Evolutionary conservation across 2,113 vertebrate genomes (phyloP), one percentile per base, ranked within the genome.

Genomic region (Turnix velox): DNA sequence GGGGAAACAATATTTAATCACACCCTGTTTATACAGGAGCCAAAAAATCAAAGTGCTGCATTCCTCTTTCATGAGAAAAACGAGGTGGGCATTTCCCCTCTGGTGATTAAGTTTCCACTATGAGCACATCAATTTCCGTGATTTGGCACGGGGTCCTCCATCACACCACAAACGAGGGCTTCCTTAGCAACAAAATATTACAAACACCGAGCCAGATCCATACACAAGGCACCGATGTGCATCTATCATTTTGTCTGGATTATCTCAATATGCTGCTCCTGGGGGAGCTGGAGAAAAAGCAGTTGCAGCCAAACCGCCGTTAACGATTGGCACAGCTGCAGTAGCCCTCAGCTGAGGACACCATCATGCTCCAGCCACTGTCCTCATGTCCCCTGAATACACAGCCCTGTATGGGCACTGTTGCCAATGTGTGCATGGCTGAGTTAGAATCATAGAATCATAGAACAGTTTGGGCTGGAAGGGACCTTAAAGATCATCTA

Each of bases 1-100:
- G 57, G 94, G 84, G 73, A 90, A 93, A 96, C 95, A 96, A 94
- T 93, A 95, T 94, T 95, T 93, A 94, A 96, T 95, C 93, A 95
- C 88, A 92, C 74, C 75, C 84, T 96, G 94, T 94, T 96, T 96
- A 95, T 90, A 55, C 57, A 35, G 81, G 57, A 88, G 84, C 88
- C 74, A 88, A 88, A 88, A 90, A 95, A 96, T 96, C 95, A 96
- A 97, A 97, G 94, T 13, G 2, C 59, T 69, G 68, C 68, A 39
- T 86, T 92, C 87, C 94, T 94, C 87, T 90, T 95, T 88, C 93
- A 93, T 68, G 95, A 92, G 93, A 91, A 95, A 96, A 96, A 96
- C 48, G 93, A 92, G 91, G 90, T 93, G 90, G 94, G 93, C 95
- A 94, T 89, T 93, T 92, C 86, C 90, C 92, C 93, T 87, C 73